phyloP scores from a whole-genome alignment of 2,888 invertebrate genomes.

The Helicoverpa assulta region DNA sequence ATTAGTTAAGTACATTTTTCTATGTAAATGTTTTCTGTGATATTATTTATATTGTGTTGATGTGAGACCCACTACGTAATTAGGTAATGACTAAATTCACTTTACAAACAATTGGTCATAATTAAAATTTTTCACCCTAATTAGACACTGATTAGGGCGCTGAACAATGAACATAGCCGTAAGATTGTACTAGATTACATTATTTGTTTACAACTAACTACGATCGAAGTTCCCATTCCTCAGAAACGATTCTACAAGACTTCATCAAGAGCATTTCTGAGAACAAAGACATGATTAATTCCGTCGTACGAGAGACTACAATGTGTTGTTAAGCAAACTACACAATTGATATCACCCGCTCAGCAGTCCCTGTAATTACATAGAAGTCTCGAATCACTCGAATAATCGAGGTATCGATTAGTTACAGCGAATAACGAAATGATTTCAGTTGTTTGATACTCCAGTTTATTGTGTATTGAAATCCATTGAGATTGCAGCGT shows the following conservation, averaged over 20 bases:
- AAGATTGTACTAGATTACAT: not conserved
- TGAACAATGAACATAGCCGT: not conserved
- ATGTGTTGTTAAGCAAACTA: conserved; percentile 38
- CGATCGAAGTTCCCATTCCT: conserved; percentile 7
- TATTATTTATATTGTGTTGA: too few relatives aligned
- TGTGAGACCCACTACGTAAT: too few relatives aligned
- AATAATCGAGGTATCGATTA: conserved; percentile 42
- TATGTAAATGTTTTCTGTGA: too few relatives aligned
- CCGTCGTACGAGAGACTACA: conserved; percentile 10
- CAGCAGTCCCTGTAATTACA: conserved; percentile 32
- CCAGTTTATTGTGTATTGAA: too few relatives aligned
- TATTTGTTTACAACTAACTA: not conserved
- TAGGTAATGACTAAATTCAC: too few relatives aligned
- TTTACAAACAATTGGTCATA: not conserved
- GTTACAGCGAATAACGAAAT: conserved; percentile 5
- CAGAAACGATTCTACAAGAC: conserved; percentile 12
- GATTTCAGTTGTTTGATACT: not conserved
- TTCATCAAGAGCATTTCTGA: conserved; percentile 7
- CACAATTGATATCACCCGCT: conserved; percentile 40
- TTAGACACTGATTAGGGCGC: not conserved
- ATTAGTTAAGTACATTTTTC: too few relatives aligned
- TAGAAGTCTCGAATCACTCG: conserved; percentile 39
- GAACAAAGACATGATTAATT: conserved; percentile 40
- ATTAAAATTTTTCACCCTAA: not conserved
- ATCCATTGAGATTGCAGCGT: too few relatives aligned